A percentile compares a stretch with the other conserved stretches of the same genome.
These are phyloP conservation scores for Oceanites oceanicus DNA, from an alignment of 2,113 vertebrate species.

Conservation along the genomic window DNA sequence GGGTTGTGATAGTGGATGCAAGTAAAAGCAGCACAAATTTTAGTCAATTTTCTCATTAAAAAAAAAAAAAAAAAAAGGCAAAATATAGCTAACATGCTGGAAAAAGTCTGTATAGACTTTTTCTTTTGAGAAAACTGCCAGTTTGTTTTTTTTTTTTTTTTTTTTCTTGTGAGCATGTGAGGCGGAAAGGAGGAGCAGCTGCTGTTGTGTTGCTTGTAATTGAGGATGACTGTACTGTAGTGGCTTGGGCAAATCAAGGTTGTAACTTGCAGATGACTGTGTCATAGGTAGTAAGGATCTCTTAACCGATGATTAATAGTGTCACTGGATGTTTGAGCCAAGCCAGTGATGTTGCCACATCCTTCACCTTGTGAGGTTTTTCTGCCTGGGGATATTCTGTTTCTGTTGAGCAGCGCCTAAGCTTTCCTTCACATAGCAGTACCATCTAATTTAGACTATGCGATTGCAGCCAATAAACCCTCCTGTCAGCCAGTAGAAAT, in stretches of 20 bases:
- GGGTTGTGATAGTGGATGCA: neutral
- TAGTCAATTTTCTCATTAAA: neutral
- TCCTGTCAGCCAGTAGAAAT: neutral
- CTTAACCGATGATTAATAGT: neutral
- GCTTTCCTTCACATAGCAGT: neutral
- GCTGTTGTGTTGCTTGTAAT: neutral
- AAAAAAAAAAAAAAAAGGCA: neutral
- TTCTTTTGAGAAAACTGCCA: neutral
- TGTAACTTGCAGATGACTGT: conserved; percentile 11
- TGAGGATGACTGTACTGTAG: neutral
- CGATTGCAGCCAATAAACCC: neutral
- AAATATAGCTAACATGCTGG: neutral
- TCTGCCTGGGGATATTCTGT: neutral
- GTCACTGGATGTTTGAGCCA: neutral
- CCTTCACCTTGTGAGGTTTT: neutral
- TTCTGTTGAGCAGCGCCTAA: neutral
- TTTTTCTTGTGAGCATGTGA: neutral
- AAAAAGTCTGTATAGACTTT: neutral
- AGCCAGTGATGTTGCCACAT: neutral
- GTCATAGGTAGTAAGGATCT: neutral
- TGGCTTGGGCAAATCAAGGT: neutral
- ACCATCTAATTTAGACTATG: neutral
- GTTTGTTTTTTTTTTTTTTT: neutral
- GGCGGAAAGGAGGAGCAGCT: neutral
- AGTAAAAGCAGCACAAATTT: neutral